phyloP scores from a whole-genome alignment of 2,888 invertebrate species.

The Drosophila fulvimacula region DNA sequence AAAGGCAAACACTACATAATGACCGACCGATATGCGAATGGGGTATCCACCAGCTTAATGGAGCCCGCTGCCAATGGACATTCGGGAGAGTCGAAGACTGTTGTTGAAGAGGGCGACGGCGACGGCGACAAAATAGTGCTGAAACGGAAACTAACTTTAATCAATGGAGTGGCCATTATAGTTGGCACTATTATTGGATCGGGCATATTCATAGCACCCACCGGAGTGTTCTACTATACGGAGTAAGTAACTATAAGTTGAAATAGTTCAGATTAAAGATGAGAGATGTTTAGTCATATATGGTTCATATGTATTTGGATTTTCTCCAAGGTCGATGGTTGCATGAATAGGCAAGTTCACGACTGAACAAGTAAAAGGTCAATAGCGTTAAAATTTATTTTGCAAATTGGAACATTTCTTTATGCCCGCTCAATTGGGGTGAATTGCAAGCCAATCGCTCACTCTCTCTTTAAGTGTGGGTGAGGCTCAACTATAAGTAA shows the following conservation, averaged over 20 bases:
- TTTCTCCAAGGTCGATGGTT: too few relatives aligned
- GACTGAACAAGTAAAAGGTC: conserved; percentile 33
- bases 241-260: conserved; percentile 85
- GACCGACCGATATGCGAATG: conserved; percentile 80
- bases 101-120: conserved; percentile 3
- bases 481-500: conserved; percentile 18
- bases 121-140: conserved; percentile 87
- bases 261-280: background rate
- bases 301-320: background rate
- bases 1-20: conserved; percentile 39
- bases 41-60: conserved; percentile 74
- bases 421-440: conserved; percentile 45
- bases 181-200: conserved; percentile 96
- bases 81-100: conserved; percentile 12
- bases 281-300: background rate
- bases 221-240: conserved; percentile 89
- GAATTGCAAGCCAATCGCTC: conserved; percentile 39
- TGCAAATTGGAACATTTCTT: conserved; percentile 39
- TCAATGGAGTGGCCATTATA: conserved; percentile 94
- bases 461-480: background rate
- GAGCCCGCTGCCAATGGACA: conserved; percentile 51
- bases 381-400: conserved; percentile 47
- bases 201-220: conserved; percentile 97
- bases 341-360: background rate
- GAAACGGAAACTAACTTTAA: conserved; percentile 92